phyloP scores from a whole-genome alignment of 2,797 vertebrate species.

The Hapalemur alaotrensis region DNA sequence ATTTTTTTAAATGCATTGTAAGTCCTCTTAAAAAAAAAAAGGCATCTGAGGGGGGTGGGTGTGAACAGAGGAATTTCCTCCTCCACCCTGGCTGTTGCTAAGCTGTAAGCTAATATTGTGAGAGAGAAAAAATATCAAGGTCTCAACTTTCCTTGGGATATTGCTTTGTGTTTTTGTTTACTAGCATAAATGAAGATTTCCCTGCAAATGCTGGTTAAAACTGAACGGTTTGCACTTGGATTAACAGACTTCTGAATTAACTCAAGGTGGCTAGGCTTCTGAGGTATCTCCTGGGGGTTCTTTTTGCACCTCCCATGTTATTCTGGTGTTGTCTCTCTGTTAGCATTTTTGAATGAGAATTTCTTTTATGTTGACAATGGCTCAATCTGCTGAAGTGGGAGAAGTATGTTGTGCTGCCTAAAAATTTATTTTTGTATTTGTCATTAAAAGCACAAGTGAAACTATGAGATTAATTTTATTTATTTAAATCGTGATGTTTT shows the following conservation, averaged over 20 bases:
- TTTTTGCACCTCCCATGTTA: not conserved
- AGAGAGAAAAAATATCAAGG: constrained; percentile 67
- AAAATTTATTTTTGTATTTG: not conserved
- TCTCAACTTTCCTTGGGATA: constrained; percentile 75
- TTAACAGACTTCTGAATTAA: not conserved
- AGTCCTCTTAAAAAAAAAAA: constrained; percentile 41
- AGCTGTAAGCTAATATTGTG: constrained; percentile 82
- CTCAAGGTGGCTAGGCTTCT: not conserved
- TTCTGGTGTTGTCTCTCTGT: not conserved
- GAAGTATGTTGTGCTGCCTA: not conserved
- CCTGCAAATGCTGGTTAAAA: not conserved
- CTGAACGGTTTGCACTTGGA: not conserved
- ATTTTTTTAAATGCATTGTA: constrained; percentile 71
- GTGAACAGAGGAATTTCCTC: constrained; percentile 85
- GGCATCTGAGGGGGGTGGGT: constrained; percentile 71
- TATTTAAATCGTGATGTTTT: not conserved
- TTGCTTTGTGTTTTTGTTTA: constrained; percentile 60
- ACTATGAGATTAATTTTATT: not conserved
- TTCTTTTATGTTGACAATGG: constrained; percentile 27
- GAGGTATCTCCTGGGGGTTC: not conserved
- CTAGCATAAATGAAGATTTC: constrained; percentile 56
- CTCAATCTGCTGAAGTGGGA: not conserved
- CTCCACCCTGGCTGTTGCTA: constrained; percentile 82
- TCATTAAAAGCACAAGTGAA: constrained; percentile 6
- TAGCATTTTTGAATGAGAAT: not conserved